Percentiles rank a stretch among this genome's conserved stretches.
Conservation (phyloP, 2,797 vertebrate genomes). For the Glossophaga mutica region DNA sequence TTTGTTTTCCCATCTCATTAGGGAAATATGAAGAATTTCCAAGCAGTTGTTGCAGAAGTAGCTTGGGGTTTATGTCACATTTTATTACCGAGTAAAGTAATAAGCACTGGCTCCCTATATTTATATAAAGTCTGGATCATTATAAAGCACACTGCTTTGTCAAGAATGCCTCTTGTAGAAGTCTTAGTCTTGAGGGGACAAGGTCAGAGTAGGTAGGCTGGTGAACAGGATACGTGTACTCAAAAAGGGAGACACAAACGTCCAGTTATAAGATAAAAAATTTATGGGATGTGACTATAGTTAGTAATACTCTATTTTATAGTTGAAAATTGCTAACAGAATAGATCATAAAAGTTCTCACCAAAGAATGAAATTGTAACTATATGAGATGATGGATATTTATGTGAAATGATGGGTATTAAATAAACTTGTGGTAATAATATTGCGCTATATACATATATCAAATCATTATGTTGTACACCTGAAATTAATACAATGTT, state of each 20-base stretch:
- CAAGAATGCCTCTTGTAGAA: not conserved
- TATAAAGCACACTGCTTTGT: not conserved
- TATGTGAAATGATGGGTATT: not conserved
- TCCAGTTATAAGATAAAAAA: not conserved
- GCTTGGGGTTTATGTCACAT: not conserved
- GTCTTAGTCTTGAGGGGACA: not conserved
- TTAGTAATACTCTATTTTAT: not conserved
- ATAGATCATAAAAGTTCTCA: not conserved
- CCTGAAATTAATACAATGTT: not conserved
- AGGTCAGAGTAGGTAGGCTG: not conserved
- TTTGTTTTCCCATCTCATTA: not conserved
- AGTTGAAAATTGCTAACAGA: not conserved
- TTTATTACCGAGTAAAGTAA: not conserved
- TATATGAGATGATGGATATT: not conserved
- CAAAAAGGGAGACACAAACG: not conserved
- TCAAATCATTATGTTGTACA: not conserved
- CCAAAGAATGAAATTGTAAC: not conserved
- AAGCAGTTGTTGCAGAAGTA: conserved; percentile 1
- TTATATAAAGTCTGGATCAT: not conserved
- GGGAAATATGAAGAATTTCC: not conserved
- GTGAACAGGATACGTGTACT: not conserved
- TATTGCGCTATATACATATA: not conserved
- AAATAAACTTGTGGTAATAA: not conserved
- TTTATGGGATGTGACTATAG: not conserved
- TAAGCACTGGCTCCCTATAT: not conserved